Percentiles rank a stretch among this genome's conserved stretches.
phyloP scores from a whole-genome alignment of 1,140 invertebrate genomes.

The Liolophura sinensis region DNA sequence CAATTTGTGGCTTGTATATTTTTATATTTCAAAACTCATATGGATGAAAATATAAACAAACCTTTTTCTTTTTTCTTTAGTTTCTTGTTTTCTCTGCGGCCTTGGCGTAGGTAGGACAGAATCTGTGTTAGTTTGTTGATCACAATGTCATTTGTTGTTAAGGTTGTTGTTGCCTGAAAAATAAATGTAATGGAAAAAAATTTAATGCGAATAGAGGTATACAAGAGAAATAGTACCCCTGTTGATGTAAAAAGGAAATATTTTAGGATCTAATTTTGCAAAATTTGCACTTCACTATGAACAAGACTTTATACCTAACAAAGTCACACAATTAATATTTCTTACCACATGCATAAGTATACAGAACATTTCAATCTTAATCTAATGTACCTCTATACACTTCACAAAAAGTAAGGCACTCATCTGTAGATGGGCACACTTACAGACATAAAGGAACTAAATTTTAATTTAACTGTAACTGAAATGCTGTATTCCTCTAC shows the following conservation, averaged over 20 bases:
- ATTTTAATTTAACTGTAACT: too few relatives aligned
- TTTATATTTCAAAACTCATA: not conserved
- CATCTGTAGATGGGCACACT: not conserved
- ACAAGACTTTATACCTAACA: too few relatives aligned
- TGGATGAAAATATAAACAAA: not conserved
- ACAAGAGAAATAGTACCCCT: too few relatives aligned
- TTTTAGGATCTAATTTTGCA: too few relatives aligned
- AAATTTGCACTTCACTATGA: too few relatives aligned
- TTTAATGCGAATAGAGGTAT: not conserved
- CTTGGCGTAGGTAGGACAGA: conserved; percentile 82
- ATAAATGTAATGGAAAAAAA: conserved; percentile 15
- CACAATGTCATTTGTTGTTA: conserved; percentile 93
- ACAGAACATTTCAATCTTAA: conserved; percentile 18
- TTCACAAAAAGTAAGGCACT: not conserved
- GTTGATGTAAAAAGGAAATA: too few relatives aligned
- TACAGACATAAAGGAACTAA: too few relatives aligned
- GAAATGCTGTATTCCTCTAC: not conserved
- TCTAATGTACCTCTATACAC: not conserved
- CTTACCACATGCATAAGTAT: too few relatives aligned
- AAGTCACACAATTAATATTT: too few relatives aligned
- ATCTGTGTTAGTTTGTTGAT: conserved; percentile 98
- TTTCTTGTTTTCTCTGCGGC: conserved; percentile 57
- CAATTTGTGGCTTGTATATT: not conserved
- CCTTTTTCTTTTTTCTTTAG: conserved; percentile 55
- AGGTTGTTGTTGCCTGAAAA: conserved; percentile 73